Evolutionary conservation across 2,113 vertebrate species (phyloP).

Genomic region (Bubalus kerabau): DNA sequence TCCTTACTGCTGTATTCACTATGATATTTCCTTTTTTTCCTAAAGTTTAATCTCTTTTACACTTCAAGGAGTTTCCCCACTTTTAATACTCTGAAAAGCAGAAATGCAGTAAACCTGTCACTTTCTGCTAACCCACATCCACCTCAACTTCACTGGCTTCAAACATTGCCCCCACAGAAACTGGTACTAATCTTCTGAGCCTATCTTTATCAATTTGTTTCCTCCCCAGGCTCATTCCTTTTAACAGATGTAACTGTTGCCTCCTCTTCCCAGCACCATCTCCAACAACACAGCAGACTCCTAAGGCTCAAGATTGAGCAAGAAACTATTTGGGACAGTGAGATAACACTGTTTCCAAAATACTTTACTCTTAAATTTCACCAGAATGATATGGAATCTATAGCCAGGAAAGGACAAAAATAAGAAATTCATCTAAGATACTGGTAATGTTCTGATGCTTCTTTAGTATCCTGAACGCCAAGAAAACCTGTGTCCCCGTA

Average conservation of each 20-base stretch:
- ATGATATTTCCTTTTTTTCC: background rate
- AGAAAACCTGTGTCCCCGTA: background rate
- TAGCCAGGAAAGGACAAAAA: background rate
- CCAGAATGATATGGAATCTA: background rate
- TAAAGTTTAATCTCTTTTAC: background rate
- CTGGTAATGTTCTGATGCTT: background rate
- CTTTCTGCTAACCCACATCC: background rate
- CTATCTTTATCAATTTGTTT: background rate
- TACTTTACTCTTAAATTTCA: background rate
- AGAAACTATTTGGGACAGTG: background rate
- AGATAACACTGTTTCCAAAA: conserved; percentile 19
- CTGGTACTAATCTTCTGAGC: background rate
- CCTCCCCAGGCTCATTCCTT: background rate
- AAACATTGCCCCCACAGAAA: background rate
- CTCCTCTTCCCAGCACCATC: background rate
- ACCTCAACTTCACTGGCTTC: background rate
- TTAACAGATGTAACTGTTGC: background rate
- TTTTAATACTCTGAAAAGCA: background rate
- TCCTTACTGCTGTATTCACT: background rate
- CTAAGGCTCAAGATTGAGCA: background rate
- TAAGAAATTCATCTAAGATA: background rate
- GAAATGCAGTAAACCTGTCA: background rate
- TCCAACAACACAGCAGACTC: background rate
- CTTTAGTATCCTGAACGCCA: background rate
- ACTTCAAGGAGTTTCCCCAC: background rate